These are phyloP conservation scores for Bambusicola thoracicus DNA, from an alignment of 2,113 vertebrate genomes.

Conservation along the genomic window DNA sequence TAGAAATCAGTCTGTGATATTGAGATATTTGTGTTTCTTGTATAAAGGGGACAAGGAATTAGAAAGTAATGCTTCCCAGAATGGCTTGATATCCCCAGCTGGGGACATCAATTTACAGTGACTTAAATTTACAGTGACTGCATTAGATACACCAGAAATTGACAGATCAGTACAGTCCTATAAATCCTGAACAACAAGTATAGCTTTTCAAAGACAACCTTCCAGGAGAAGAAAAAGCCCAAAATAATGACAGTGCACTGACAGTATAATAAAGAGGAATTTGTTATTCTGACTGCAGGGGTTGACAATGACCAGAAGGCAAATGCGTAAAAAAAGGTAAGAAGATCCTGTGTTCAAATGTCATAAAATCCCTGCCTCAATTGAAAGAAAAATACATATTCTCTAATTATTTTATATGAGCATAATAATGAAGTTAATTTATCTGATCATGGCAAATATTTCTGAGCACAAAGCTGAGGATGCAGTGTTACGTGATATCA, in stretches of 20 bases:
- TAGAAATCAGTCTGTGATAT: neutral
- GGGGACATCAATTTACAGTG: neutral
- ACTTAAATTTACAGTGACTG: neutral
- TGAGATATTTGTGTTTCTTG: neutral
- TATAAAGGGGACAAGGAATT: neutral
- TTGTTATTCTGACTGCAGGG: slow-evolving; percentile 8
- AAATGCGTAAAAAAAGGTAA: slow-evolving; percentile 15
- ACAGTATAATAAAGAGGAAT: slow-evolving; percentile 11
- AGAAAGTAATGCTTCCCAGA: neutral
- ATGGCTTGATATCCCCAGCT: neutral
- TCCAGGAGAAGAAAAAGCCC: neutral
- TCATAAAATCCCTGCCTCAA: neutral
- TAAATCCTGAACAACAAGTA: neutral
- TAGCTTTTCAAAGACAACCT: slow-evolving; percentile 23
- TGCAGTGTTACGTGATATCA: neutral
- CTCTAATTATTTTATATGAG: neutral
- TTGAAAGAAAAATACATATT: neutral
- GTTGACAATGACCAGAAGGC: slow-evolving; percentile 35
- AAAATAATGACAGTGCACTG: slow-evolving; percentile 6
- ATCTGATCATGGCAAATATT: neutral
- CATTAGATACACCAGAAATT: neutral
- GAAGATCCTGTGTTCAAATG: neutral
- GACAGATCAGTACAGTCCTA: neutral
- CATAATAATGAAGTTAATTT: neutral
- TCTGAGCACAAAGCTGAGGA: neutral